Evolutionary conservation across 2,797 vertebrate genomes (phyloP), one percentile per base, ranked within the genome.

Genomic region (Hapalemur alaotrensis): DNA sequence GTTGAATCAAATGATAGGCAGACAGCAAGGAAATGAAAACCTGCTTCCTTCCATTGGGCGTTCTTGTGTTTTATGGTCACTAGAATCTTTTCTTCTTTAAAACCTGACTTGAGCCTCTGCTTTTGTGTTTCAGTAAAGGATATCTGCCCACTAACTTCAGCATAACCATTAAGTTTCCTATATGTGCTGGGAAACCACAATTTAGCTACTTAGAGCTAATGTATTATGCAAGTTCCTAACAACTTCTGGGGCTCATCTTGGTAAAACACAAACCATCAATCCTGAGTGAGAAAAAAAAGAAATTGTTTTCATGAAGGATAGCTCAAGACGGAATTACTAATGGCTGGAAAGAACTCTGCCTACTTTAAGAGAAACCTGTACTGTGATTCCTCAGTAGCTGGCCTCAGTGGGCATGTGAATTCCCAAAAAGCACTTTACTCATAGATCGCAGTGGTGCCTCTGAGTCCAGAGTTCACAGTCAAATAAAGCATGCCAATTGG

Each of bases 201-300:
- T 83, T 78, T 52, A 70, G 61, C 43, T 89, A 28, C 38, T 78
- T n/a, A 4, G 22, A 59, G 81, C 69, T 95, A 88, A 94, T 82
- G 65, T 50, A 50, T 93, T 70, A 85, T 89, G 72, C 81, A 86
- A 78, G 15, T 91, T 90, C 59, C 73, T 95, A 89, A 92, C 61
- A 85, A 95, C 78, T 93, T 93, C 85, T 86, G 52, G 59, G 43
- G 48, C 69, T 96, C 88, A 41, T 93, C 73, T 85, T 76, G 81
- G 69, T 89, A 85, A 96, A 92, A 93, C 43, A 94, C 70, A 95
- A 84, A 54, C 72, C 50, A 89, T 93, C 72, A 92, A 86, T 96
- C 97, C 69, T 95, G 43, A 30, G 43, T 90, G 28, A 10, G 22
- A 76, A 67, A 70, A 48, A 87, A 86, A 70, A 61, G 6, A 80